phyloP scores from a whole-genome alignment of 1,140 invertebrate genomes.

The Trachelipus rathkii region DNA sequence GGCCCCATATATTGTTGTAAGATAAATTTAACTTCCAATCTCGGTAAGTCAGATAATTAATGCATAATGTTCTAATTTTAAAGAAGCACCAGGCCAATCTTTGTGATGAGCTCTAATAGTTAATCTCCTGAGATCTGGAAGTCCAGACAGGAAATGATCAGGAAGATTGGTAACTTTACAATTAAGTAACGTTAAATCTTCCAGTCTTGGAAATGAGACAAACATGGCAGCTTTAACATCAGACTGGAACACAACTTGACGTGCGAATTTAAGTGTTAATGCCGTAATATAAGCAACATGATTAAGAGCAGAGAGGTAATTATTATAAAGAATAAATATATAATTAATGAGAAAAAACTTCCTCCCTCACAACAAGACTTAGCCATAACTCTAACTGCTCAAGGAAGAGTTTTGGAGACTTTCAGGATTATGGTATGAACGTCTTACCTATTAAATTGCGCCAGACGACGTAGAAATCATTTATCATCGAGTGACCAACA shows the following conservation, averaged over 20 bases:
- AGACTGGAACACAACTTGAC: slow-evolving; percentile 41
- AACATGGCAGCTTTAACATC: slow-evolving; percentile 37
- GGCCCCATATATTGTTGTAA: slow-evolving; percentile 78
- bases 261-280: slow-evolving; percentile 35
- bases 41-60: slow-evolving; percentile 28
- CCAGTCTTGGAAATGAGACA: slow-evolving; percentile 52
- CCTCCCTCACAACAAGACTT: too few relatives aligned
- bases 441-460: too few relatives aligned
- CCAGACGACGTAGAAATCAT: too few relatives aligned
- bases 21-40: slow-evolving; percentile 65
- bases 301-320: slow-evolving; percentile 32
- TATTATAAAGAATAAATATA: too few relatives aligned
- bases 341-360: too few relatives aligned
- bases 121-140: slow-evolving; percentile 66
- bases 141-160: too few relatives aligned
- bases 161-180: slow-evolving; percentile 76
- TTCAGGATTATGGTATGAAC: too few relatives aligned
- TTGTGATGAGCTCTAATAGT: slow-evolving; percentile 70
- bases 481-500: too few relatives aligned
- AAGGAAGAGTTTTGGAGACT: too few relatives aligned
- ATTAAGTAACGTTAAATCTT: slow-evolving; percentile 66
- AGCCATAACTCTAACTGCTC: too few relatives aligned
- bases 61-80: too few relatives aligned
- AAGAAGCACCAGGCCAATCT: slow-evolving; percentile 43
- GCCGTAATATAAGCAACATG: slow-evolving; percentile 36